A percentile compares a stretch with the other conserved stretches of the same genome.
These are phyloP conservation scores for Drosophila gunungcola DNA, from an alignment of 1,140 invertebrate species.

Conservation along the genomic window DNA sequence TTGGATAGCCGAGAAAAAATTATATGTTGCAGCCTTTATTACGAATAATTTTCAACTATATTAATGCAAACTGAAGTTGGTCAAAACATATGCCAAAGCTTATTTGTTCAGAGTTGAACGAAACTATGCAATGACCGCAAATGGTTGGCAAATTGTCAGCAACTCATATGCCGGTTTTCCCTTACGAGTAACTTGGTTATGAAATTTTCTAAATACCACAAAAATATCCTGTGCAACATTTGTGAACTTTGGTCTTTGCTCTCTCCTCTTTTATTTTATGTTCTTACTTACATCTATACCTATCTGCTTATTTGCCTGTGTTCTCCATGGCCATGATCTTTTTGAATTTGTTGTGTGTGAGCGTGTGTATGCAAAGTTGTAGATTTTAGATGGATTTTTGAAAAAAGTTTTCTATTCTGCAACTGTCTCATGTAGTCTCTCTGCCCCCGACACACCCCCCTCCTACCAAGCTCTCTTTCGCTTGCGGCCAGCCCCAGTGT, in stretches of 20 bases:
- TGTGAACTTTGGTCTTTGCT: conserved; percentile 20
- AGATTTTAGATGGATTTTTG: conserved; percentile 30
- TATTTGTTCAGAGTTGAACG: neutral
- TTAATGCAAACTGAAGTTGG: neutral
- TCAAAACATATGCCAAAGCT: no score
- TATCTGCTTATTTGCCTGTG: neutral
- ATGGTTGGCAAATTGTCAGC: conserved; percentile 16
- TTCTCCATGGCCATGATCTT: conserved; percentile 33
- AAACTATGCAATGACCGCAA: conserved; percentile 1
- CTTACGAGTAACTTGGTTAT: conserved; percentile 7
- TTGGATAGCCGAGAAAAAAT: no score
- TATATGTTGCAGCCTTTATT: no score
- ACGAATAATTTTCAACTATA: neutral
- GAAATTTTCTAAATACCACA: conserved; percentile 25
- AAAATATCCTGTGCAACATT: conserved; percentile 14
- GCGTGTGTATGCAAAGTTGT: conserved; percentile 1
- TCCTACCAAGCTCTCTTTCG: neutral
- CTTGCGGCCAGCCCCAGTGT: conserved; percentile 6
- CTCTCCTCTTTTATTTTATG: conserved; percentile 1
- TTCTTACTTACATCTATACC: neutral
- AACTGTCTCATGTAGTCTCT: neutral
- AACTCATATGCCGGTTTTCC: conserved; percentile 11
- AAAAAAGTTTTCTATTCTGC: conserved; percentile 16
- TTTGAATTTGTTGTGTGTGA: conserved; percentile 5
- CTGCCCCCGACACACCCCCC: neutral